Evolutionary conservation across 1,140 invertebrate genomes (phyloP).

Genomic region (Ooceraea biroi): DNA sequence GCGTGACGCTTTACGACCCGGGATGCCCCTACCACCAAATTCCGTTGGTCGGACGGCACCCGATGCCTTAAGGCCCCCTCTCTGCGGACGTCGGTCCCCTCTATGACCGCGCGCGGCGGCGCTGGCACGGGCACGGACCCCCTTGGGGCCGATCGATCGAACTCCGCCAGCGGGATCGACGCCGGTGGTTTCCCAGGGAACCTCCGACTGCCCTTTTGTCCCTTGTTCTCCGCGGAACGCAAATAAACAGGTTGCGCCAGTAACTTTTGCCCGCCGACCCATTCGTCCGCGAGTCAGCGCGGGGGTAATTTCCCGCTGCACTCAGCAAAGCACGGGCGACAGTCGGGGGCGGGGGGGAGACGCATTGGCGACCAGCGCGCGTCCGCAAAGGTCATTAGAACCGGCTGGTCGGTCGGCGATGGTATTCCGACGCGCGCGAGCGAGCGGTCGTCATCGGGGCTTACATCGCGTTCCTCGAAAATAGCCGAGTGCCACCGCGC

Average conservation of each 20-base stretch:
- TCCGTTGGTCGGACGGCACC: slow-evolving; percentile 80
- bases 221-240: no score
- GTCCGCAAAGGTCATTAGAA: slow-evolving; percentile 74
- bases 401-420: slow-evolving; percentile 67
- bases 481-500: slow-evolving; percentile 80
- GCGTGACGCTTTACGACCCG: slow-evolving; percentile 84
- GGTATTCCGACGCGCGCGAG: slow-evolving; percentile 70
- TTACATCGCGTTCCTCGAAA: slow-evolving; percentile 80
- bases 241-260: no score
- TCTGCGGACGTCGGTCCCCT: slow-evolving; percentile 43
- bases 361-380: slow-evolving; percentile 66
- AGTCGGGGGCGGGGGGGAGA: no score
- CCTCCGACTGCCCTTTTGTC: slow-evolving; percentile 10
- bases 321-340: no score
- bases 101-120: slow-evolving; percentile 3
- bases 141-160: slow-evolving; percentile 60
- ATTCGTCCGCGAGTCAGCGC: slow-evolving; percentile 2
- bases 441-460: slow-evolving; percentile 74
- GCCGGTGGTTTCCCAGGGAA: slow-evolving; percentile 42
- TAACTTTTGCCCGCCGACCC: no score
- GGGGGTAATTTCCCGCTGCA: no score
- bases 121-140: slow-evolving; percentile 44
- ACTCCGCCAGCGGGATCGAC: slow-evolving; percentile 46
- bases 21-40: slow-evolving; percentile 82
- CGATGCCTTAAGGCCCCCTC: slow-evolving; percentile 76